Evolutionary conservation across 2,888 invertebrate species (phyloP), one percentile per base, ranked within the genome.

Genomic region (Caenorhabditis plicata): DNA sequence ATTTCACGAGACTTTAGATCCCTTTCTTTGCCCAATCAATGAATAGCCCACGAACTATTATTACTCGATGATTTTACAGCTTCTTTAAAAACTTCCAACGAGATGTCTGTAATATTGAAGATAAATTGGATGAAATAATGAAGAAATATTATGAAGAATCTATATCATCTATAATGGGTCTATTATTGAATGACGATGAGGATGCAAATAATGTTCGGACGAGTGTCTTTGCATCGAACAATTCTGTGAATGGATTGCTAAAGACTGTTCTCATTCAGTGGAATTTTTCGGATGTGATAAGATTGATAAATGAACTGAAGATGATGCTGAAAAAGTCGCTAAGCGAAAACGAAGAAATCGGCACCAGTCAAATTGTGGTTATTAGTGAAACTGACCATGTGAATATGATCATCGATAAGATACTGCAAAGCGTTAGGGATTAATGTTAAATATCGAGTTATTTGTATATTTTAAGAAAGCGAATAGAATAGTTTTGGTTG

Each of bases 221-320:
- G n/a, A n/a, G n/a, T n/a, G n/a, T n/a, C n/a, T n/a, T n/a, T n/a
- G n/a, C n/a, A n/a, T n/a, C n/a, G n/a, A n/a, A n/a, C n/a, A n/a
- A n/a, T n/a, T n/a, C n/a, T n/a, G n/a, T n/a, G n/a, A n/a, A n/a
- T n/a, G n/a, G n/a, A n/a, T n/a, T n/a, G 17, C 17, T 63, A 8
- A 42, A 51, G 2, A 62, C 57, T 2, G 65, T 62, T 0, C 39
- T 65, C 13, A 62, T 65, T 25, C 61, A 62, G 32, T 65, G 65
- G 31, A 65, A 62, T 45, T 65, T 65, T 43, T 52, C 65, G 1
- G 65, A 65, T 45, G 36, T 60, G 15, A 26, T 42, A 1, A 20
- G 50, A 9, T 17, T 54, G 0, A 50, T 54, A n/a, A 2, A 13
- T 1, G 54, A 50, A 47, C 46, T 60, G 26, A 44, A 26, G 3